Percentiles rank a stretch among this genome's conserved stretches.
Evolutionary conservation across 1,140 invertebrate species (phyloP).

Genomic region (Drosophila parvula): DNA sequence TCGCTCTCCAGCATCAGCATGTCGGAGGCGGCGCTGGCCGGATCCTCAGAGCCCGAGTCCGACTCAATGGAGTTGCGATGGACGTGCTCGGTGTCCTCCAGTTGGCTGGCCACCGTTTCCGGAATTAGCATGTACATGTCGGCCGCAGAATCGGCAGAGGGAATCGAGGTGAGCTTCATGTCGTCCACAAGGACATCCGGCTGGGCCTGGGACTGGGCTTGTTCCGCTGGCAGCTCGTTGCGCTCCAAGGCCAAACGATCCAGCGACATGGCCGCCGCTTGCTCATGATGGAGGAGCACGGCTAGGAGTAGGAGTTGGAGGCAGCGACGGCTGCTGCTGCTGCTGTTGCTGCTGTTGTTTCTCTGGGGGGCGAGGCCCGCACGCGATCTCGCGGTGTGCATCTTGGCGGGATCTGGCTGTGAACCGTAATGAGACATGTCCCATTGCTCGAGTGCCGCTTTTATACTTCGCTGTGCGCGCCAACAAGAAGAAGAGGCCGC

Average conservation of each 20-base stretch:
- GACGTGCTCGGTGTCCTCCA: slow-evolving; percentile 68
- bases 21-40: slow-evolving; percentile 41
- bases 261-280: slow-evolving; percentile 64
- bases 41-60: slow-evolving; percentile 28
- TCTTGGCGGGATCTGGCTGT: slow-evolving; percentile 83
- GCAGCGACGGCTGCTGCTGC: slow-evolving; percentile 13
- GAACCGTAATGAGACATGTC: slow-evolving; percentile 84
- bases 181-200: slow-evolving; percentile 66
- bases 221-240: slow-evolving; percentile 61
- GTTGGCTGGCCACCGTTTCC: slow-evolving; percentile 61
- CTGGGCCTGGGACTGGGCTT: not conserved
- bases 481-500: not conserved
- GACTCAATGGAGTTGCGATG: slow-evolving; percentile 67
- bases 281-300: slow-evolving; percentile 1
- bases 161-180: slow-evolving; percentile 69
- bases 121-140: slow-evolving; percentile 78
- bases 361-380: slow-evolving; percentile 21
- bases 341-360: not conserved
- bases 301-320: slow-evolving; percentile 25
- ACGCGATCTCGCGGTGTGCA: slow-evolving; percentile 79
- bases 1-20: slow-evolving; percentile 81
- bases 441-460: slow-evolving; percentile 79
- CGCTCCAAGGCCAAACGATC: slow-evolving; percentile 74
- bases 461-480: slow-evolving; percentile 75
- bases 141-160: slow-evolving; percentile 51